Conservation (phyloP, 2,888 invertebrate species). For the Synergus umbraculus region DNA sequence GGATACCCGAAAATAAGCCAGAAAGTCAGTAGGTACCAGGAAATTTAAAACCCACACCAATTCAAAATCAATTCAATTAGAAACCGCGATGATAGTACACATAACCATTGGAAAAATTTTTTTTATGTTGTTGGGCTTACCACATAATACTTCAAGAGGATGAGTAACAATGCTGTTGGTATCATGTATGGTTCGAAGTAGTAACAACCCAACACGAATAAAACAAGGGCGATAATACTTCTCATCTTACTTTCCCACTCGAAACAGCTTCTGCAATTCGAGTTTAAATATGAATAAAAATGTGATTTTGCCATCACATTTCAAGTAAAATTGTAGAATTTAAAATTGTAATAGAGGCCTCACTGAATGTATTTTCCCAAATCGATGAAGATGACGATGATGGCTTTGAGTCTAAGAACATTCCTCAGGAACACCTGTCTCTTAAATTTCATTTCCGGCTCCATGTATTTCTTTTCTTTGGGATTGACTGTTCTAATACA, state of each 20-base stretch:
- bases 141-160: conserved; percentile 87
- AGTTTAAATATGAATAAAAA: conserved; percentile 31
- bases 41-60: background rate
- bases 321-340: conserved; percentile 31
- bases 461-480: conserved; percentile 96
- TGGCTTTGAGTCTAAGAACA: conserved; percentile 93
- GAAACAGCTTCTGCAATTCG: conserved; percentile 89
- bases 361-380: conserved; percentile 94
- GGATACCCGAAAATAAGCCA: background rate
- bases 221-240: conserved; percentile 89
- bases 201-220: conserved; percentile 93
- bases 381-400: conserved; percentile 93
- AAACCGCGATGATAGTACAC: background rate
- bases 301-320: background rate
- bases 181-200: conserved; percentile 98
- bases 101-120: background rate
- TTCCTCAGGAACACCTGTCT: conserved; percentile 95
- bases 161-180: conserved; percentile 88
- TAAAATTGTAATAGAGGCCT: conserved; percentile 74
- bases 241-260: conserved; percentile 96
- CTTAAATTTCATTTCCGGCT: conserved; percentile 96
- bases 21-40: background rate
- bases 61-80: background rate
- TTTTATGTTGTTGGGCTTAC: conserved; percentile 75
- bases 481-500: conserved; percentile 96